Percentiles rank a stretch among this genome's conserved stretches.
These are phyloP conservation scores for Sebastes goodei DNA, from an alignment of 2,797 vertebrate genomes.

Conservation along the genomic window DNA sequence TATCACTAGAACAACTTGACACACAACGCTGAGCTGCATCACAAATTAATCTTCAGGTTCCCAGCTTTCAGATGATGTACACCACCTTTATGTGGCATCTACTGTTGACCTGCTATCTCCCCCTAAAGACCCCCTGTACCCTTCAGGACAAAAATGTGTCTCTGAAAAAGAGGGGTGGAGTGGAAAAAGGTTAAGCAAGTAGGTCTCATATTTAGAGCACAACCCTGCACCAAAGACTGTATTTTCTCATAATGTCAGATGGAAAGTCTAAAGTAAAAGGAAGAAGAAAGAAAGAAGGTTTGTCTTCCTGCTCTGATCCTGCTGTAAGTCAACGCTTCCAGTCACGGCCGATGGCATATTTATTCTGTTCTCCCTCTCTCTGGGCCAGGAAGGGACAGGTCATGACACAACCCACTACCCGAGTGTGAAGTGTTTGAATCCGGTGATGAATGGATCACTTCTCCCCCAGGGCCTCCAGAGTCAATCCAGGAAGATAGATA, in stretches of 20 bases:
- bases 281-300: background rate
- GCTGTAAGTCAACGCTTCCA: conserved; percentile 53
- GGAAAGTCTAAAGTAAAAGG: conserved; percentile 5
- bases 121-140: too few species aligned
- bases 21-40: too few species aligned
- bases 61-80: too few species aligned
- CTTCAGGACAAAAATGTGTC: too few species aligned
- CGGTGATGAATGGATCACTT: conserved; percentile 57
- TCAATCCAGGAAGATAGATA: conserved; percentile 43
- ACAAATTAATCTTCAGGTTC: too few species aligned
- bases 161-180: too few species aligned
- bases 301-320: conserved; percentile 49
- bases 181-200: background rate
- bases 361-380: conserved; percentile 58
- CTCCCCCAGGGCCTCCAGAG: conserved; percentile 4
- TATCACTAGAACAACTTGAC: too few species aligned
- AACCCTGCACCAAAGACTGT: background rate
- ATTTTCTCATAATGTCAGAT: background rate
- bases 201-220: background rate
- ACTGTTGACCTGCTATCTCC: too few species aligned
- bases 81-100: too few species aligned
- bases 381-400: conserved; percentile 33
- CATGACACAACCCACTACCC: conserved; percentile 37
- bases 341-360: conserved; percentile 54
- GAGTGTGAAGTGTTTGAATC: conserved; percentile 63